Evolutionary conservation across 1,140 invertebrate genomes (phyloP), one percentile per base, ranked within the genome.

Genomic region (Thaumatotibia leucotreta): DNA sequence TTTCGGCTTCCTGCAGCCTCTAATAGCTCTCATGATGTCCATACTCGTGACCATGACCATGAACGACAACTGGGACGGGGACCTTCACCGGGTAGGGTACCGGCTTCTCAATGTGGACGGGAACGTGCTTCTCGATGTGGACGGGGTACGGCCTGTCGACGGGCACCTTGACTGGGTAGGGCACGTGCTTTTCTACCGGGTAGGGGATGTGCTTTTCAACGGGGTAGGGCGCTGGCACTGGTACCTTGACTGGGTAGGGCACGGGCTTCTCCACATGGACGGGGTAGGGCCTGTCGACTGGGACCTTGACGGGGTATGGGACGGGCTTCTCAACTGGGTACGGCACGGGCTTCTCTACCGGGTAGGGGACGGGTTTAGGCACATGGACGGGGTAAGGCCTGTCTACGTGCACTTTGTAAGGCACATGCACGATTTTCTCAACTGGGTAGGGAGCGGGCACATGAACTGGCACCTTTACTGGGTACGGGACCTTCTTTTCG

Each of bases 371-470:
- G 27, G 92, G 93, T 69, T 94, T 95, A 75, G 94, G 93, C 23
- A 95, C 93, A 20, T 95, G 93, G 69, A 96, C 95, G 33, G 94
- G 94, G 85, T 95, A 95, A 2, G 95, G 95, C 74, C 93, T 93
- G 72, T 95, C 95, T 65, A 95, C 94, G 72, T 91, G 93, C 33
- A 96, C 94, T 88, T 94, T 94, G 6, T 95, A 93, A 5, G 95
- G 94, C 69, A 91, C 91, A 39, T 88, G 94, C 11, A 95, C 88
- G 80, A 93, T 92, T 73, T 94, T 95, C 73, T 92, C 87, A 1
- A 95, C 94, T 50, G 94, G 93, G 78, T 94, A 94, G 8, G 94
- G 93, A 64, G 93, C 92, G 49, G 94, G 92, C 8, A 94, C 93
- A 68, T 92, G 89, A 58, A 94, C 93, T 77, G 94, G 93, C 49